Base-by-base conservation (phyloP, 2,888 invertebrate genomes). In the Noctua janthe region DNA sequence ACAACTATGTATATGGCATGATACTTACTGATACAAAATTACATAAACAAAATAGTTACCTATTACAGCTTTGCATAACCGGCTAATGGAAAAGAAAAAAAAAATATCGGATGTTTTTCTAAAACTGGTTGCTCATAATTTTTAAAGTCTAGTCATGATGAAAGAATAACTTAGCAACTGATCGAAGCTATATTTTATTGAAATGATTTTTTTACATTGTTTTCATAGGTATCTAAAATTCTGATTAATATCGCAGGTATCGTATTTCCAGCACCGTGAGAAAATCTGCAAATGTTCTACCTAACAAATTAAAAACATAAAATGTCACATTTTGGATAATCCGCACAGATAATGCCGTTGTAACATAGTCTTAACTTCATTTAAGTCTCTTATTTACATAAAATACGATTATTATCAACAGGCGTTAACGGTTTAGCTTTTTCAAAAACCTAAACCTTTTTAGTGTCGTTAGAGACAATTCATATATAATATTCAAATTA, bases 261-360 rank as follows among this genome's bases (percentile, higher is more conserved):
- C 69, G 20, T 74, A 78, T 85, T 87, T 81, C 80, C 10, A 76
- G 78, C 72, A 76, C 76, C 78, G 77, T 84, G 80, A 66, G 87
- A 84, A 86, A 73, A 78, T 69, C n/a, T 15, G 56, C 13, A 54
- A 74, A 69, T n/a, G 5, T 78, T 39, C 47, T 49, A 43, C 5
- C 43, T 70, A 47, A 35, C 23, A 39, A 54, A 85, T 81, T 85
- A 49, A 23, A 54, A 47, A 62, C 13, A 81, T 70, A 81, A 82
- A 75, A 85, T 67, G 54, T 86, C 83, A 82, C 64, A 86, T 84
- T 83, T 84, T 17, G 17, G 17, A 72, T 66, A 64, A 67, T 74
- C 54, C 64, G n/a, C 17, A 56, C 29, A 47, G 59, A 74, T 78
- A 66, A 56, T 23, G 54, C 35, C 29, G 62, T 62, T 54, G 49